Evolutionary conservation across 2,888 invertebrate genomes (phyloP).

Genomic region (Latrodectus elegans): DNA sequence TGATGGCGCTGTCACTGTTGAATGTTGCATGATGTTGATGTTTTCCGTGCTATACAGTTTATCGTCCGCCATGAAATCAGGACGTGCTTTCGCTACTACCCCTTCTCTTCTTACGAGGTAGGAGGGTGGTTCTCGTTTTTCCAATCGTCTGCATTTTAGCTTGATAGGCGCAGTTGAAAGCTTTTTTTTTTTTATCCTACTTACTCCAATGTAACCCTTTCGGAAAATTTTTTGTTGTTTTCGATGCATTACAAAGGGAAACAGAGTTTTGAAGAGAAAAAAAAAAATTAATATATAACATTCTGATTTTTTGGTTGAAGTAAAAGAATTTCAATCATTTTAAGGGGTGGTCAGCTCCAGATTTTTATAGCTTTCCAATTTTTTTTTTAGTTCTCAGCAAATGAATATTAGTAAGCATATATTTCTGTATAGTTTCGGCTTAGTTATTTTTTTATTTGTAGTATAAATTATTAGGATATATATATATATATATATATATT

Average conservation of each 20-base stretch:
- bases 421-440: no score
- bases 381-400: no score
- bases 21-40: slow-evolving; percentile 39
- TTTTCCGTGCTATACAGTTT: slow-evolving; percentile 28
- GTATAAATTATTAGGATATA: no score
- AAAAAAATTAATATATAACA: neutral
- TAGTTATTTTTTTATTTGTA: no score
- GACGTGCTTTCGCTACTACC: slow-evolving; percentile 39
- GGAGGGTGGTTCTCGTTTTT: neutral
- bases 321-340: neutral
- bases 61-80: slow-evolving; percentile 63
- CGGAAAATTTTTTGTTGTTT: slow-evolving; percentile 1
- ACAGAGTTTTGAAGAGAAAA: neutral
- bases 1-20: slow-evolving; percentile 17
- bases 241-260: neutral
- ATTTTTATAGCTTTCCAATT: no score
- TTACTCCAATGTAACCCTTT: neutral
- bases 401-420: no score
- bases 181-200: neutral
- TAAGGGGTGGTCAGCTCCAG: neutral
- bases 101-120: slow-evolving; percentile 8
- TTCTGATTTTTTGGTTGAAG: neutral
- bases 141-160: slow-evolving; percentile 16
- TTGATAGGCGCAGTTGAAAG: slow-evolving; percentile 14
- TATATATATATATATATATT: no score